Conservation (phyloP, 2,797 vertebrate genomes). For the Tolypeutes matacus region DNA sequence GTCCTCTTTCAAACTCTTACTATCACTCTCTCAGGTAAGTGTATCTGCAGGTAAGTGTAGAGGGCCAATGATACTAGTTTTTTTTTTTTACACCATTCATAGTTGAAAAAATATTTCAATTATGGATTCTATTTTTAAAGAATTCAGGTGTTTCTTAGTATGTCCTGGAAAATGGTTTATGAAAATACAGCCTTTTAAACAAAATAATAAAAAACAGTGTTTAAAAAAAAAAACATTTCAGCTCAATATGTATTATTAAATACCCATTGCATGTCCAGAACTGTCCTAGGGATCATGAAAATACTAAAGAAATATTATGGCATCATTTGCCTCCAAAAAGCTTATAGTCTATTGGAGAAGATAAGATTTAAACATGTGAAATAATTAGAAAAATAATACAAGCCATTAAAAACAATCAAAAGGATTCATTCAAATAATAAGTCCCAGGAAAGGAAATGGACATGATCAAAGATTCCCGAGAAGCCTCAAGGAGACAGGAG, state of each 20-base stretch:
- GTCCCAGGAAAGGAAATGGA: background rate
- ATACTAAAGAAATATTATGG: background rate
- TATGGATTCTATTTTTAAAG: background rate
- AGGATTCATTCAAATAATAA: background rate
- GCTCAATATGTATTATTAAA: background rate
- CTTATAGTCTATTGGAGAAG: background rate
- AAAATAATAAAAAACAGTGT: background rate
- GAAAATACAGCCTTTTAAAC: constrained; percentile 3
- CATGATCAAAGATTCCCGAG: background rate
- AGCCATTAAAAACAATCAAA: background rate
- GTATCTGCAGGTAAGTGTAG: background rate
- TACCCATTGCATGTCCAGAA: background rate
- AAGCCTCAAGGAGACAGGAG: background rate
- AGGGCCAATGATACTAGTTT: background rate
- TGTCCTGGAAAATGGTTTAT: background rate
- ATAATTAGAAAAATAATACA: background rate
- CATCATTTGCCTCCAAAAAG: background rate
- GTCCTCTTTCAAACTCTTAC: background rate
- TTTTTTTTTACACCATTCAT: background rate
- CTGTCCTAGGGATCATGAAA: background rate
- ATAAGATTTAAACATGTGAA: background rate
- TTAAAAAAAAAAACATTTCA: background rate
- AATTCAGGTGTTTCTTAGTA: background rate
- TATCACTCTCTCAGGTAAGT: background rate
- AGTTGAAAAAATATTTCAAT: background rate